These are phyloP conservation scores for Manis javanica DNA, from an alignment of 2,797 vertebrate species.

Conservation along the genomic window DNA sequence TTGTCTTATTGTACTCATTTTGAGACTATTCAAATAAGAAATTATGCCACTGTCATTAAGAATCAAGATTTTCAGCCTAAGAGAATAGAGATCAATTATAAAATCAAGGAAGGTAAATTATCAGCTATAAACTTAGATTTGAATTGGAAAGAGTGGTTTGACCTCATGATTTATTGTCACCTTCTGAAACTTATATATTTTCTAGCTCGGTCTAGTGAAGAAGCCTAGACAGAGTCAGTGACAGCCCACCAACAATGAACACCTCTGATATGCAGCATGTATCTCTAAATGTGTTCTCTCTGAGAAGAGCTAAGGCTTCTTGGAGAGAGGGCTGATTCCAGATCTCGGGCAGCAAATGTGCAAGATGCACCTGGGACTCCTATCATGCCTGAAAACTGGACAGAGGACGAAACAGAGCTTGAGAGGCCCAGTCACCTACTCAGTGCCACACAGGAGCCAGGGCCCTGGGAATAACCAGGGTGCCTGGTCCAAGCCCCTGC, in stretches of 20 bases:
- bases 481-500: not conserved
- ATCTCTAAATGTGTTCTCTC: not conserved
- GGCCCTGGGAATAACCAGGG: not conserved
- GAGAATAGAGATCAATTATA: constrained; percentile 68
- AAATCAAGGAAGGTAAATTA: constrained; percentile 66
- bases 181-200: constrained; percentile 50
- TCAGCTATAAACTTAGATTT: constrained; percentile 63
- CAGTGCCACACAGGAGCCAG: not conserved
- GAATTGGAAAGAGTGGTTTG: constrained; percentile 63
- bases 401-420: not conserved
- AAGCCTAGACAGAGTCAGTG: not conserved
- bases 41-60: constrained; percentile 64
- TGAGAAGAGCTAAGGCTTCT: not conserved
- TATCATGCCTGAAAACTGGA: not conserved
- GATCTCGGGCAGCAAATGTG: not conserved
- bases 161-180: constrained; percentile 44
- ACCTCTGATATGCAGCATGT: too few relatives aligned
- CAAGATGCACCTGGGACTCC: not conserved
- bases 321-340: constrained; percentile 11
- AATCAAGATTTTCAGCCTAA: constrained; percentile 65
- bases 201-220: not conserved
- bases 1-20: constrained; percentile 53
- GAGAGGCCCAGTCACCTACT: not conserved
- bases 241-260: not conserved
- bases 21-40: constrained; percentile 60